Percentiles rank a stretch among this genome's conserved stretches.
These are phyloP conservation scores for Euplagia quadripunctaria DNA, from an alignment of 2,888 invertebrate genomes.

Conservation along the genomic window DNA sequence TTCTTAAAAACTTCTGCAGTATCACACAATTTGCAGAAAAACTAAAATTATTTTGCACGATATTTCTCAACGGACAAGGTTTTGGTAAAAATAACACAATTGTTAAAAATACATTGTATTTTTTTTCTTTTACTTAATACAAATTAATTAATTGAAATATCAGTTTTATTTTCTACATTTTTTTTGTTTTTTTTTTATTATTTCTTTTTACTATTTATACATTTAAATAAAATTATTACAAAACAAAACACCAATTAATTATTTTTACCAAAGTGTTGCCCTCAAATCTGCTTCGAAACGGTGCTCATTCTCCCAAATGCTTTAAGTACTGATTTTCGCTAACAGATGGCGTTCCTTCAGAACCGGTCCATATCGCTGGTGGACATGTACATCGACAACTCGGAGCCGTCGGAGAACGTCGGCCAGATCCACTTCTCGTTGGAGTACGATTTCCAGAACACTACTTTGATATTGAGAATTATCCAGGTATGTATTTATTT, in stretches of 20 bases:
- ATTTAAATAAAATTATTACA: background rate
- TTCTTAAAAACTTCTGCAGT: constrained; percentile 1
- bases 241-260: background rate
- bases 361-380: constrained; percentile 96
- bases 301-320: constrained; percentile 38
- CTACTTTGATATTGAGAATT: constrained; percentile 95
- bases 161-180: too few relatives aligned
- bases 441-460: constrained; percentile 97
- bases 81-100: constrained; percentile 25
- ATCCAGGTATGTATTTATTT: constrained; percentile 90
- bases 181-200: too few relatives aligned
- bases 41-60: constrained; percentile 33
- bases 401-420: constrained; percentile 97
- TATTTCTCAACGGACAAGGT: constrained; percentile 8
- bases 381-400: constrained; percentile 98
- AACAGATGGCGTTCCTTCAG: constrained; percentile 91
- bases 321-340: constrained; percentile 76
- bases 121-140: too few relatives aligned
- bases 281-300: constrained; percentile 27
- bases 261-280: constrained; percentile 31
- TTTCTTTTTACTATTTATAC: too few relatives aligned
- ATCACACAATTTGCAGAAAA: constrained; percentile 4
- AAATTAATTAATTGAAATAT: too few relatives aligned
- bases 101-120: background rate
- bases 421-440: constrained; percentile 97